These are phyloP conservation scores for Eunapius fragilis DNA, from an alignment of 37 sponge, comb jelly and placozoan genomes.

Conservation along the genomic window DNA sequence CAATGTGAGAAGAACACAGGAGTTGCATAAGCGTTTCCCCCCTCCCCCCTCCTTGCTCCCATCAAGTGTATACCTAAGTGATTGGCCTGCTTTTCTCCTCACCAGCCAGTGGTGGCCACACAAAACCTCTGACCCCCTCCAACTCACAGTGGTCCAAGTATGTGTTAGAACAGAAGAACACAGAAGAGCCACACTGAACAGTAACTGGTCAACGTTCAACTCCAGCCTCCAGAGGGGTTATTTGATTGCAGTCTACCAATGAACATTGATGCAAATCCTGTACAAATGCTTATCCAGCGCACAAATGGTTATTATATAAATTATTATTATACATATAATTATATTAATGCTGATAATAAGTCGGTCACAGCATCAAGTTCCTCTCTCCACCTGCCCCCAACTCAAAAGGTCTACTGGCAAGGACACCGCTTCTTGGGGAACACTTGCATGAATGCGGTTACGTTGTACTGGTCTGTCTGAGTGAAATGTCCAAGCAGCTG, in stretches of 20 bases:
- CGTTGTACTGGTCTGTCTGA: not conserved
- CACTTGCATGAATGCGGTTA: not conserved
- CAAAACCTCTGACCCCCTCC: not conserved
- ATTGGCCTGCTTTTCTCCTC: not conserved
- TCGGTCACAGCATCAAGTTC: not conserved
- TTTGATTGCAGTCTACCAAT: no score
- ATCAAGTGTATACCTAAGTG: no score
- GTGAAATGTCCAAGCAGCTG: constrained; percentile 34
- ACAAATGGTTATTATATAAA: no score
- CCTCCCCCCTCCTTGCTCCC: no score
- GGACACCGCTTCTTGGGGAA: not conserved
- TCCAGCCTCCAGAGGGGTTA: not conserved
- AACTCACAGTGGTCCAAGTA: constrained; percentile 47
- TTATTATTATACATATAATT: no score
- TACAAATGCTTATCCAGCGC: not conserved
- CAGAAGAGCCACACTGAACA: not conserved
- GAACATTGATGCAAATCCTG: no score
- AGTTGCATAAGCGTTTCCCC: no score
- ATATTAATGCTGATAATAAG: no score
- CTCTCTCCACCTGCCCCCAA: not conserved
- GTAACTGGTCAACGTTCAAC: not conserved
- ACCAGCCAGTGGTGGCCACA: not conserved
- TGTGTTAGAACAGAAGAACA: constrained; percentile 11
- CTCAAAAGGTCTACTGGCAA: not conserved
- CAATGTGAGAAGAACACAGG: no score